Conservation (phyloP, 1,140 invertebrate species). For the Diplogasteroides magnus region DNA sequence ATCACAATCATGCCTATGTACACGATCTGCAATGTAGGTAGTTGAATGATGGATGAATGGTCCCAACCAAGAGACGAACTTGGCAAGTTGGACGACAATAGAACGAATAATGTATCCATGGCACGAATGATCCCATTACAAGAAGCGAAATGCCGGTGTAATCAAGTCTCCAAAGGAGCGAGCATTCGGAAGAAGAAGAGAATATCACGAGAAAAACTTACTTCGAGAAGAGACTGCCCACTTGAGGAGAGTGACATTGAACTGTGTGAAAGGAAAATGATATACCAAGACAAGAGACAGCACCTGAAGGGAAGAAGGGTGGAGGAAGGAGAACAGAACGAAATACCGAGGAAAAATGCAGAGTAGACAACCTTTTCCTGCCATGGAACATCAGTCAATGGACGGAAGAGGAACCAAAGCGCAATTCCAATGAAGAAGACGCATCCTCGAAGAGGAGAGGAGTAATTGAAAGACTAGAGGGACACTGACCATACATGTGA, state of each 20-base stretch:
- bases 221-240: slow-evolving; percentile 95
- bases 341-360: slow-evolving; percentile 24
- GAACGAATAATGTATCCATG: slow-evolving; percentile 98
- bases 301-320: slow-evolving; percentile 81
- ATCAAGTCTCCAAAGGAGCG: slow-evolving; percentile 68
- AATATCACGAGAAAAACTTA: slow-evolving; percentile 57
- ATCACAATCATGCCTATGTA: slow-evolving; percentile 69
- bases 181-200: slow-evolving; percentile 21
- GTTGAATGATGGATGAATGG: slow-evolving; percentile 56
- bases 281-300: slow-evolving; percentile 92
- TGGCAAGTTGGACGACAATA: slow-evolving; percentile 70
- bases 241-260: slow-evolving; percentile 88
- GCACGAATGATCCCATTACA: slow-evolving; percentile 97
- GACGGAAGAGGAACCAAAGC: slow-evolving; percentile 74
- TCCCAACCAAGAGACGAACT: not conserved
- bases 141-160: slow-evolving; percentile 96
- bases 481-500: slow-evolving; percentile 70
- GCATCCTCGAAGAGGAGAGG: slow-evolving; percentile 62
- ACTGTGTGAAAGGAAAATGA: slow-evolving; percentile 97
- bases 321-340: not conserved
- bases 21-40: slow-evolving; percentile 42
- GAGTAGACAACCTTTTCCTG: slow-evolving; percentile 76
- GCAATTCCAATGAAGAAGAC: slow-evolving; percentile 74
- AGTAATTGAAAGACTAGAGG: slow-evolving; percentile 6
- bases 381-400: slow-evolving; percentile 59